These are phyloP conservation scores for Xyrauchen texanus DNA, from an alignment of 2,113 vertebrate genomes.

Conservation along the genomic window DNA sequence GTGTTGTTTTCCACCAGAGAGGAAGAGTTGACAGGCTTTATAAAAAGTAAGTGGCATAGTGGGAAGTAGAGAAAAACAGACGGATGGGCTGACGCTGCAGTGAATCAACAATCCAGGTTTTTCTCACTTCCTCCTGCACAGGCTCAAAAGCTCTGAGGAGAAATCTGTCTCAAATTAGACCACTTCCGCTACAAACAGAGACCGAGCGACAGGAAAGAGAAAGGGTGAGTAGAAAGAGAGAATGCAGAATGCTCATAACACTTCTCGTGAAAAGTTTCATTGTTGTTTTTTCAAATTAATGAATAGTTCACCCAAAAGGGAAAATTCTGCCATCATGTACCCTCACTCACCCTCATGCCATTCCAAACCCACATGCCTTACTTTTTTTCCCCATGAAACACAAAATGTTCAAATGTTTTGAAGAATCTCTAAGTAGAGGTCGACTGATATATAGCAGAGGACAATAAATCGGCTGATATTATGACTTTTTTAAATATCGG, in stretches of 20 bases:
- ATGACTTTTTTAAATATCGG: too few relatives aligned
- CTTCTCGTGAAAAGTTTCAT: not conserved
- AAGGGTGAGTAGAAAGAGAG: slow-evolving; percentile 40
- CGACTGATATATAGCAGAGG: too few relatives aligned
- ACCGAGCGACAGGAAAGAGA: slow-evolving; percentile 66
- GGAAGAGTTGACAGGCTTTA: slow-evolving; percentile 8
- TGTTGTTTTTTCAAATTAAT: not conserved
- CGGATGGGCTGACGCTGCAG: slow-evolving; percentile 56
- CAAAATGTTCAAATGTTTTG: too few relatives aligned
- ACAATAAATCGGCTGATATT: too few relatives aligned
- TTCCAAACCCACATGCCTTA: too few relatives aligned
- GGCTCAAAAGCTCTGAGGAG: slow-evolving; percentile 61
- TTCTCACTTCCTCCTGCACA: slow-evolving; percentile 69
- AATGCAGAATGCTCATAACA: not conserved
- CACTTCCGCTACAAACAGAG: slow-evolving; percentile 71
- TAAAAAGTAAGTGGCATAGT: slow-evolving; percentile 16
- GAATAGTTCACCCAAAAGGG: not conserved
- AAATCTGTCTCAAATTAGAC: slow-evolving; percentile 78
- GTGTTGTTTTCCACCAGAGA: slow-evolving; percentile 35
- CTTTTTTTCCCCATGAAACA: too few relatives aligned
- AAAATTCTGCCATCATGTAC: too few relatives aligned
- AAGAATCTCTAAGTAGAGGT: too few relatives aligned
- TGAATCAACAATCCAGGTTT: slow-evolving; percentile 73
- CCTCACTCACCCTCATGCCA: too few relatives aligned
- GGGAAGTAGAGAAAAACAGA: slow-evolving; percentile 44